Evolutionary conservation across 2,113 vertebrate species (phyloP).

Genomic region (Pomatorhinus ruficollis): DNA sequence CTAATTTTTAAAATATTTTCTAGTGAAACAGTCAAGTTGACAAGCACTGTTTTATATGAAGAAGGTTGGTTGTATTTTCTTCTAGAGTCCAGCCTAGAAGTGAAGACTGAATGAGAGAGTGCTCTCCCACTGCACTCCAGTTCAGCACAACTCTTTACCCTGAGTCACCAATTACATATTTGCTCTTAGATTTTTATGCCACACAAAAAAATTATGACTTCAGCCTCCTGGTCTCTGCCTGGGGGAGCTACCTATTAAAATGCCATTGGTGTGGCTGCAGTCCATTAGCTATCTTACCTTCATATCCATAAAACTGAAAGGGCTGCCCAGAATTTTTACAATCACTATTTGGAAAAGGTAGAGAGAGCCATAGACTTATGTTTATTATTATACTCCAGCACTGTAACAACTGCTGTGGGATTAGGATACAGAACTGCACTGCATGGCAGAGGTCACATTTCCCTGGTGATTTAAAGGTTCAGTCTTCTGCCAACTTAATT

Average conservation of each 20-base stretch:
- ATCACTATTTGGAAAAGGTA: slow-evolving; percentile 40
- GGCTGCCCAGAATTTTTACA: slow-evolving; percentile 67
- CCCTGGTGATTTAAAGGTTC: slow-evolving; percentile 51
- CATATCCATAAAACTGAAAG: slow-evolving; percentile 53
- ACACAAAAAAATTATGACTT: slow-evolving; percentile 20
- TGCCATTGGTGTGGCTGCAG: slow-evolving; percentile 60
- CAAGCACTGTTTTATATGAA: not conserved
- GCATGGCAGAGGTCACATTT: slow-evolving; percentile 47
- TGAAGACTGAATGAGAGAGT: not conserved
- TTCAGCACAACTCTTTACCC: not conserved
- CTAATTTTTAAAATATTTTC: not conserved
- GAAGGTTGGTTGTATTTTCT: not conserved
- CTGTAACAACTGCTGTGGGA: slow-evolving; percentile 50
- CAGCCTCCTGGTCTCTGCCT: slow-evolving; percentile 34
- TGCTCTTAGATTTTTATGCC: slow-evolving; percentile 3
- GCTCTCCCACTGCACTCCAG: not conserved
- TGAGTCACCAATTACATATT: slow-evolving; percentile 9
- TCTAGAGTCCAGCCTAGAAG: not conserved
- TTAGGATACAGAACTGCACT: slow-evolving; percentile 41
- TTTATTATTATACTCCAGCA: slow-evolving; percentile 53
- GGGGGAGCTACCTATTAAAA: slow-evolving; percentile 62
- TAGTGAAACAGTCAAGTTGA: not conserved
- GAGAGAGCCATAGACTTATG: not conserved
- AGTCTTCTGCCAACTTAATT: slow-evolving; percentile 53
- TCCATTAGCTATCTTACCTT: slow-evolving; percentile 66